These are phyloP conservation scores for Pycnomerus fuliginosus DNA, from an alignment of 2,888 invertebrate genomes.

Conservation along the genomic window DNA sequence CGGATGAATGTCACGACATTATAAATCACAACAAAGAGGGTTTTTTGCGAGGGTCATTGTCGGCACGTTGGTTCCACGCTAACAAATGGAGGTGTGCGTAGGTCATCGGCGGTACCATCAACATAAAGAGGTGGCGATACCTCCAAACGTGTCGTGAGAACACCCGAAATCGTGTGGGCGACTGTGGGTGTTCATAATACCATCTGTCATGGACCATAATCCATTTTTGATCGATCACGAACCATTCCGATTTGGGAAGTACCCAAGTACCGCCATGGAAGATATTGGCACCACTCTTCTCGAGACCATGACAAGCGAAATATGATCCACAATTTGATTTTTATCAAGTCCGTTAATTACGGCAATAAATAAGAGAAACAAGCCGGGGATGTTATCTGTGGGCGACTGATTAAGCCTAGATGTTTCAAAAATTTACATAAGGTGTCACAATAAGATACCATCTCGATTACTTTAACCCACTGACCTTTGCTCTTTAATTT, in stretches of 20 bases:
- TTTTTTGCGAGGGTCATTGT: conserved; percentile 16
- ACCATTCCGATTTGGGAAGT: too few relatives aligned
- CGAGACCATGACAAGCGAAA: too few relatives aligned
- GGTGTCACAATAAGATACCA: conserved; percentile 11
- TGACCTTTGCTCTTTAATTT: conserved; percentile 24
- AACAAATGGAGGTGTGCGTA: conserved; percentile 36
- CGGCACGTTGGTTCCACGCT: conserved; percentile 21
- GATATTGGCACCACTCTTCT: too few relatives aligned
- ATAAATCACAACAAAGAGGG: conserved; percentile 12
- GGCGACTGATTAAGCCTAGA: too few relatives aligned
- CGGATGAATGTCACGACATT: conserved; percentile 17
- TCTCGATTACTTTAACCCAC: conserved; percentile 23
- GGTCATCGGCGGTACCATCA: conserved; percentile 34
- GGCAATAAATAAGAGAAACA: too few relatives aligned
- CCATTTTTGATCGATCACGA: too few relatives aligned
- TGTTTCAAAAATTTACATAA: conserved; percentile 21
- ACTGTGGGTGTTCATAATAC: conserved; percentile 30
- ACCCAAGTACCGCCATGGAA: too few relatives aligned
- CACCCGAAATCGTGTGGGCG: conserved; percentile 32
- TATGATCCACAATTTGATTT: too few relatives aligned
- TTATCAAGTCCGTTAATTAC: too few relatives aligned
- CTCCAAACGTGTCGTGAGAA: conserved; percentile 41
- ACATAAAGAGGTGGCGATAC: conserved; percentile 30
- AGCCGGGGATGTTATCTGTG: too few relatives aligned
- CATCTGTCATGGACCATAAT: conserved; percentile 14